Evolutionary conservation across 2,888 invertebrate genomes (phyloP), one percentile per base, ranked within the genome.

Genomic region (Aradus depressus): DNA sequence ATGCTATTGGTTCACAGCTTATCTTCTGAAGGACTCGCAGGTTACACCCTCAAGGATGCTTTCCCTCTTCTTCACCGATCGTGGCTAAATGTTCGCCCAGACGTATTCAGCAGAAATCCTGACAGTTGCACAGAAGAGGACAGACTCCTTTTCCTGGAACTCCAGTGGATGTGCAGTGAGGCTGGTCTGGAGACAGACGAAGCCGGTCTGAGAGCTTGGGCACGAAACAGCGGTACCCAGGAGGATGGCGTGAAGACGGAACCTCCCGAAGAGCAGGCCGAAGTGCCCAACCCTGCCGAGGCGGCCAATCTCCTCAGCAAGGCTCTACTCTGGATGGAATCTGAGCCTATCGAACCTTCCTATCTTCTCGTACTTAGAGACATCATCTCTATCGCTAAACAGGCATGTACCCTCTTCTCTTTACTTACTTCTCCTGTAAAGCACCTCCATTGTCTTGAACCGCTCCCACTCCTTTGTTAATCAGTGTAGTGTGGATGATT

Each of bases 321-420:
- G 52, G 71, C 70, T 35, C 64, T 72, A 25, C 59, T 64, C 10
- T 72, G 72, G 72, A 71, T 71, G 69, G 71, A 72, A 58, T 67
- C 68, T 49, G 68, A 71, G 61, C 68, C 71, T 16, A 64, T 72
- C 54, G 71, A 72, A 60, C 71, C 71, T 8, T 61, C 59, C 28
- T 59, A 62, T 41, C 60, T 65, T 44, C 58, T 65, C 38, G 58
- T 61, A 10, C 59, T 64, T 26, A 55, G 64, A 31, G 64, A 65
- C 50, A 58, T 65, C 31, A 58, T 63, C 50, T 55, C 61, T n/a
- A 55, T 63, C 26, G 64, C 64, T 28, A 64, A 63, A 58, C 64
- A 65, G 65, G 65, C 63, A 63, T 44, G 62, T 58, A 34, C 25
- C 41, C 43, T 32, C 50, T 44, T 18, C 42, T 42, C 18, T 22